A percentile compares a stretch with the other conserved stretches of the same genome.
Evolutionary conservation across 2,113 vertebrate genomes (phyloP).

Genomic region (sheep (Ovis aries)): ARS-UI_Ramb_v3.0 NC_056055.1:13121001-13121500

Average conservation of each 20-base stretch:
- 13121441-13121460: neutral
- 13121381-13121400: neutral
- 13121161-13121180: too few species aligned
- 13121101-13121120: too few species aligned
- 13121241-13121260: neutral
- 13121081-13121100: neutral
- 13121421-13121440: neutral
- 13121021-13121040: neutral
- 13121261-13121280: neutral
- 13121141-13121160: too few species aligned
- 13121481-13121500: neutral
- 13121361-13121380: neutral
- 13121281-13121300: neutral
- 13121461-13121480: neutral
- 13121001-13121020: neutral
- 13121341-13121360: neutral
- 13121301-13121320: neutral
- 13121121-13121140: too few species aligned
- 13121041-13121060: neutral
- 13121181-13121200: too few species aligned
- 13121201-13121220: too few species aligned
- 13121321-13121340: neutral
- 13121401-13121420: neutral
- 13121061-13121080: neutral
- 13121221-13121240: neutral